Base-by-base conservation (phyloP, 2,888 invertebrate species). In the Himalopsyche anomala region DNA sequence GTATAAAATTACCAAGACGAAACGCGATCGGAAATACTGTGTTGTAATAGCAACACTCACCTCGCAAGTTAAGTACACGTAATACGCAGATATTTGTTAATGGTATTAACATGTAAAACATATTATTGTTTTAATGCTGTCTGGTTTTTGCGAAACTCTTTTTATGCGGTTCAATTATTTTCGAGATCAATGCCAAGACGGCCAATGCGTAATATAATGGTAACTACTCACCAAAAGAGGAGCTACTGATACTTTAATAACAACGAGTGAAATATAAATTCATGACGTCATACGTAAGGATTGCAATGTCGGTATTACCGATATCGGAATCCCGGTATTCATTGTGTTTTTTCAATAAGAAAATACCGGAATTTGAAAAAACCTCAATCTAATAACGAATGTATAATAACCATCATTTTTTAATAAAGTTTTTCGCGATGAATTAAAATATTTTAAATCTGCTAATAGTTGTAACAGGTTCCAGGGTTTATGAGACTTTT, bases 101-200 rank as follows among this genome's bases (percentile, higher is more conserved):
- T 62, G 19, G 62, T 4, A 8, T 4, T 62, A 9, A 62, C 62
- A 11, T 62, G 62, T 62, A 62, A 19, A 6, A 62, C 28, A 28
- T 62, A 62, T 28, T 28, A 28, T 5, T 19, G 62, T 62, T 62
- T 62, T 62, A n/a, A 19, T 19, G 62, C 5, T 19, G n/a, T 19
- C 56, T 56, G 6, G 5, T 62, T 62, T 62, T 62, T 62, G 19
- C 62, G 62, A 62, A 62, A 62, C 28, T 3, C 62, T 62, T 62
- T 62, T 62, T n/a, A 19, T 51, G 28, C 28, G 62, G 19, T 62
- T 62, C 62, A 19, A 62, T 62, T 62, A 62, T 62, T 62, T 62
- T 62, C 62, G 62, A 62, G 62, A 62, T 62, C 62, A 62, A 62
- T 62, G 62, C 19, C 62, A 62, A 62, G 62, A 62, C 62, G 11